Percentiles rank a stretch among this genome's conserved stretches.
Evolutionary conservation across 35 echinoderm and acorn worm genomes (phyloP).

Genomic region (Stichopus chloronotus): DNA sequence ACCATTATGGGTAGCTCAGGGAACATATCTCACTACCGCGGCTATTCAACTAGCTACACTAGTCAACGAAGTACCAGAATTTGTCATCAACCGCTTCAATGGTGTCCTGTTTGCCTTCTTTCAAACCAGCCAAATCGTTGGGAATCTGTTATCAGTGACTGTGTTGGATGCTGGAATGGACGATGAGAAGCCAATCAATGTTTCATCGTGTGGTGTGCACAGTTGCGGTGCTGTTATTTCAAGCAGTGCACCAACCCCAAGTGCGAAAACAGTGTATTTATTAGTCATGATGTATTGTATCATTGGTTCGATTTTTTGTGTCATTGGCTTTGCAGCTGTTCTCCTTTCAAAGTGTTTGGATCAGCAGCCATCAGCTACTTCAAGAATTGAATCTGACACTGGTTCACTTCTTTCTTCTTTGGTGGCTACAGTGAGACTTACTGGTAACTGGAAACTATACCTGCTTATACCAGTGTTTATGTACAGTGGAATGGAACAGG

Average conservation of each 20-base stretch:
- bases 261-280: background rate
- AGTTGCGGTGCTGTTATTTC: slow-evolving; percentile 21
- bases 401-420: background rate
- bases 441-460: slow-evolving; percentile 8
- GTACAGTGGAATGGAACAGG: slow-evolving; percentile 64
- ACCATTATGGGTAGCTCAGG: slow-evolving; percentile 67
- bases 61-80: slow-evolving; percentile 75
- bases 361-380: slow-evolving; percentile 1
- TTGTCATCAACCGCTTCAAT: slow-evolving; percentile 93
- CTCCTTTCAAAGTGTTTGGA: slow-evolving; percentile 54
- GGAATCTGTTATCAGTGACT: slow-evolving; percentile 53
- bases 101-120: slow-evolving; percentile 89
- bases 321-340: slow-evolving; percentile 48
- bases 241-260: background rate
- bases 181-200: background rate
- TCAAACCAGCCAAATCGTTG: slow-evolving; percentile 82
- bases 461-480: slow-evolving; percentile 66
- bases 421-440: slow-evolving; percentile 35
- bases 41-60: slow-evolving; percentile 77
- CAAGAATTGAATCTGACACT: background rate
- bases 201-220: background rate
- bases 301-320: slow-evolving; percentile 27
- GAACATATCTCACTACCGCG: slow-evolving; percentile 91
- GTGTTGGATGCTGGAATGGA: background rate
- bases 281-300: slow-evolving; percentile 49